Percentiles rank a stretch among this genome's conserved stretches.
phyloP scores from a whole-genome alignment of 2,888 invertebrate genomes.

The Criorhina ranunculi region DNA sequence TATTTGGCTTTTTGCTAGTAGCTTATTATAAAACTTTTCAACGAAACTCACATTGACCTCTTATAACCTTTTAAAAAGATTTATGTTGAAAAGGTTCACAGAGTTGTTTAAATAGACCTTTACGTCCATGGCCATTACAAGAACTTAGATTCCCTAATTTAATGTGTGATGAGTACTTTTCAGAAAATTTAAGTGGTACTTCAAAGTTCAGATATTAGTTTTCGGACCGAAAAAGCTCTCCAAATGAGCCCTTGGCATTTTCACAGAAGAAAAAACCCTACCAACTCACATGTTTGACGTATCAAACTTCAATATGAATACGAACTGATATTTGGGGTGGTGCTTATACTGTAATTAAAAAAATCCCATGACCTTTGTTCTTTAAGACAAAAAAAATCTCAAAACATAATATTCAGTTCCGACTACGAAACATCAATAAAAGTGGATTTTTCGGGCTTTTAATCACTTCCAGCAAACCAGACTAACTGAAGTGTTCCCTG shows the following conservation, averaged over 20 bases:
- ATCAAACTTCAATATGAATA: conserved; percentile 56
- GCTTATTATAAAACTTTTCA: conserved; percentile 60
- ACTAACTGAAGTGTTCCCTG: conserved; percentile 68
- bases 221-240: conserved; percentile 41
- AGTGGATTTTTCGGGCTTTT: conserved; percentile 63
- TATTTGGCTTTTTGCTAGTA: conserved; percentile 43
- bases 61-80: conserved; percentile 61
- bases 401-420: conserved; percentile 56
- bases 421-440: conserved; percentile 73
- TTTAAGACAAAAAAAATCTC: too few species aligned
- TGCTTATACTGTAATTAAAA: conserved; percentile 64
- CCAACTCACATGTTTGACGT: conserved; percentile 39
- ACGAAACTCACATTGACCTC: conserved; percentile 65
- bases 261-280: conserved; percentile 5
- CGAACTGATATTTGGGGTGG: conserved; percentile 28
- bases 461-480: conserved; percentile 70
- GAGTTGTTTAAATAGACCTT: conserved; percentile 36
- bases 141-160: conserved; percentile 69
- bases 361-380: conserved; percentile 60
- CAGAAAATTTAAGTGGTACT: conserved; percentile 64
- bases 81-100: conserved; percentile 7
- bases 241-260: conserved; percentile 47
- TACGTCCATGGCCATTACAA: conserved; percentile 53
- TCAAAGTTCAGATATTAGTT: conserved; percentile 74
- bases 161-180: conserved; percentile 73